Percentiles rank a stretch among this genome's conserved stretches.
phyloP scores from a whole-genome alignment of 2,797 vertebrate species.

The Tokudaia tokunoshimensis region DNA sequence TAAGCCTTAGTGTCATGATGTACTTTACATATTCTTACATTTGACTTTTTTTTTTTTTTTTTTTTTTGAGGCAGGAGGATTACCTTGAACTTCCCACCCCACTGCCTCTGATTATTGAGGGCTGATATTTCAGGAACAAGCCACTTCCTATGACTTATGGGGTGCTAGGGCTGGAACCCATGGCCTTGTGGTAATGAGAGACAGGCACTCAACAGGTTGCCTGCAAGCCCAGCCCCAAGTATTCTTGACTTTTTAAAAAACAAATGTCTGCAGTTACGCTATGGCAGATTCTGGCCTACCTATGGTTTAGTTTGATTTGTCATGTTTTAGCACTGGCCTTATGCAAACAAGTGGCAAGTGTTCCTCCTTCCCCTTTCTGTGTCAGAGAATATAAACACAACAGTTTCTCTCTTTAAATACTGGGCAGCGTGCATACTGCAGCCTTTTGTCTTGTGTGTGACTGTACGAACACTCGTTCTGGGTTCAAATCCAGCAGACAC shows the following conservation, averaged over 20 bases:
- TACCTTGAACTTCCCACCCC: background rate
- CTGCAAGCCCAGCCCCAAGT: no score
- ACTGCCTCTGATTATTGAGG: background rate
- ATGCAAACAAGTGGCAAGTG: background rate
- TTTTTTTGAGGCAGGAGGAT: background rate
- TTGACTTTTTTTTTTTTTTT: background rate
- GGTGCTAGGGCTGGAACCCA: background rate
- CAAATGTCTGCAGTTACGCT: background rate
- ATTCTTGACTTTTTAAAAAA: background rate
- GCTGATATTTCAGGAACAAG: background rate
- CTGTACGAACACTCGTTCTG: background rate
- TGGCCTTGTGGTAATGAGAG: background rate
- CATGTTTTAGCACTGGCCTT: background rate
- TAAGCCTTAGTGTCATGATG: background rate
- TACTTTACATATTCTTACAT: background rate
- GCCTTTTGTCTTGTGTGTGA: background rate
- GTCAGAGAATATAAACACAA: background rate
- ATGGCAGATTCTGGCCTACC: background rate
- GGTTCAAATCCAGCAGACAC: background rate
- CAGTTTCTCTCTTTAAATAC: background rate
- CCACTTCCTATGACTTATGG: background rate
- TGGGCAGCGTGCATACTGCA: no score
- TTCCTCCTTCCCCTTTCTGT: background rate
- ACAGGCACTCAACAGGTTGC: background rate
- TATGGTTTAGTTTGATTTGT: background rate